A percentile compares a stretch with the other conserved stretches of the same genome.
phyloP scores from a whole-genome alignment of 2,797 vertebrate genomes.

The Rhinatrema bivittatum region DNA sequence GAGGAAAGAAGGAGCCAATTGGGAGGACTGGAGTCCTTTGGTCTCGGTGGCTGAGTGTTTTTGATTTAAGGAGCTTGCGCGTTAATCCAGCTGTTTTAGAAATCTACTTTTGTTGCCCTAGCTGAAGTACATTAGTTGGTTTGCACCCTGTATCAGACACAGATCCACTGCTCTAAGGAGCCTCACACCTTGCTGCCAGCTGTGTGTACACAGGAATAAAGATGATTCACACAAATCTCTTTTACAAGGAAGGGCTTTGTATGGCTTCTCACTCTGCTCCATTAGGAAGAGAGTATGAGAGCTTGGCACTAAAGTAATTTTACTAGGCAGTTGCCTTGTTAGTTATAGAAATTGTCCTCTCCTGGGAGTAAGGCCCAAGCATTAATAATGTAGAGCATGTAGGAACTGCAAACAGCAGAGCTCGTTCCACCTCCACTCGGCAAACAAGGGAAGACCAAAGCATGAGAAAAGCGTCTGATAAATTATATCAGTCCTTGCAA shows the following conservation, averaged over 20 bases:
- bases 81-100: slow-evolving; percentile 51
- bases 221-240: slow-evolving; percentile 12
- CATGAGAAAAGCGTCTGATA: too few species aligned
- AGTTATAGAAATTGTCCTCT: slow-evolving; percentile 11
- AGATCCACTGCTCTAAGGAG: slow-evolving; percentile 22
- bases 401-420: neutral
- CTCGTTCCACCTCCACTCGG: neutral
- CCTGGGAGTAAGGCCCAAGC: neutral
- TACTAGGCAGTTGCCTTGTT: neutral
- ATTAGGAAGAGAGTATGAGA: neutral
- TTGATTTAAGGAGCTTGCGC: too few species aligned
- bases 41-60: too few species aligned
- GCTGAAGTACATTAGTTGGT: slow-evolving; percentile 24
- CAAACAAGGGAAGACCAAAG: neutral
- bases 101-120: slow-evolving; percentile 12
- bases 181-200: slow-evolving; percentile 58
- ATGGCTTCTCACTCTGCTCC: slow-evolving; percentile 21
- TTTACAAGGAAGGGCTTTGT: slow-evolving; percentile 20
- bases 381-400: slow-evolving; percentile 5
- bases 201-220: slow-evolving; percentile 33
- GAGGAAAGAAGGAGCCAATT: too few species aligned
- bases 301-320: slow-evolving; percentile 8
- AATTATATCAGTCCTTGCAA: too few species aligned
- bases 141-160: slow-evolving; percentile 33
- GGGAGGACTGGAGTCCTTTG: too few species aligned